A percentile compares a stretch with the other conserved stretches of the same genome.
phyloP scores from a whole-genome alignment of 2,797 vertebrate species.

The Hypotaenidia philippensis region DNA sequence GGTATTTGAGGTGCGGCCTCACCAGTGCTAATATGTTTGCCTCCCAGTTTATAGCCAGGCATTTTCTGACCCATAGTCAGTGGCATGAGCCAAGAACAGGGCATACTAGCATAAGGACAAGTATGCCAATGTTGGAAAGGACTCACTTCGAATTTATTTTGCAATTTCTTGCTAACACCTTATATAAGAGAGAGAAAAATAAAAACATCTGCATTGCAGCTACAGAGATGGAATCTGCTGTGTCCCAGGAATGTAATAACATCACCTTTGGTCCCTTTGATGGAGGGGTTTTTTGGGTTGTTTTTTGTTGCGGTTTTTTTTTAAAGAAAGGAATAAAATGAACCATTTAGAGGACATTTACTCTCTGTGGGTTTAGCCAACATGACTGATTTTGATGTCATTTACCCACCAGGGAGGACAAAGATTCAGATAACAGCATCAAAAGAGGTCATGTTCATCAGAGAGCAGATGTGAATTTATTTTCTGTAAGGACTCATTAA shows the following conservation, averaged over 20 bases:
- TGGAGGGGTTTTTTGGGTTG: not conserved
- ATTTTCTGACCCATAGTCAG: not conserved
- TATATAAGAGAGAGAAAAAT: not conserved
- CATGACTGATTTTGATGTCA: conserved; percentile 50
- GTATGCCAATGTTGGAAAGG: not conserved
- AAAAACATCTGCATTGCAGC: not conserved
- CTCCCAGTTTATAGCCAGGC: not conserved
- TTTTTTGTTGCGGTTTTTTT: not conserved
- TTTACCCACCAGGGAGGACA: conserved; percentile 40
- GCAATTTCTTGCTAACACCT: not conserved
- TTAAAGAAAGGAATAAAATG: not conserved
- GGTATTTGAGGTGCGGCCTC: too few relatives aligned
- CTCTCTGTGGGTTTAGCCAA: conserved; percentile 22
- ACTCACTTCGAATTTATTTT: not conserved
- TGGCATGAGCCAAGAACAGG: not conserved
- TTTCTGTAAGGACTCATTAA: conserved; percentile 58
- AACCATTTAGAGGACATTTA: conserved; percentile 41
- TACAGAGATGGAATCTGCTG: not conserved
- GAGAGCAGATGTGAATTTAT: not conserved
- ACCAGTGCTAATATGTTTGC: not conserved
- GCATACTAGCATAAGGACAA: not conserved
- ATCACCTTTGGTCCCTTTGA: not conserved
- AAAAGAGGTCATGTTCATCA: conserved; percentile 56
- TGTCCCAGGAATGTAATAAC: not conserved
- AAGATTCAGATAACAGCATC: not conserved